Percentiles rank a stretch among this genome's conserved stretches.
Conservation (phyloP, 2,888 invertebrate species). For the Trichogramma dendrolimi region DNA sequence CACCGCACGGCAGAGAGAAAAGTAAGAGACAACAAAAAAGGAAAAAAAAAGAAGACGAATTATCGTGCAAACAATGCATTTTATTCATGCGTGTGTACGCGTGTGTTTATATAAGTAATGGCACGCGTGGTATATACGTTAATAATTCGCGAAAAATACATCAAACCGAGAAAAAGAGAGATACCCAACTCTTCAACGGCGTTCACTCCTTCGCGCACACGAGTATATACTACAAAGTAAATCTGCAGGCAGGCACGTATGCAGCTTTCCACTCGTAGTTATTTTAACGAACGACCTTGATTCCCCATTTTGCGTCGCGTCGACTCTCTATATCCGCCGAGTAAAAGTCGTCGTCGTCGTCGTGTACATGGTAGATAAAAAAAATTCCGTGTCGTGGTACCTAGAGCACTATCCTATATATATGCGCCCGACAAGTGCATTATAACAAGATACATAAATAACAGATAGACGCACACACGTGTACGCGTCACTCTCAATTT, state of each 20-base stretch:
- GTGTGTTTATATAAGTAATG: no score
- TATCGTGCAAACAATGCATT: no score
- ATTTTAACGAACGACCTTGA: constrained; percentile 15
- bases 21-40: no score
- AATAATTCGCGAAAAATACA: no score
- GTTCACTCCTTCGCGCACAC: background rate
- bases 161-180: no score
- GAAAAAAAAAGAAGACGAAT: no score
- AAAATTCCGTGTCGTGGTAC: background rate
- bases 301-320: background rate
- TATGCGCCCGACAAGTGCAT: background rate
- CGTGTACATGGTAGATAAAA: background rate
- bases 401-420: constrained; percentile 9
- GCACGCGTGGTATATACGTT: no score
- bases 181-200: no score
- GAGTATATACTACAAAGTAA: background rate
- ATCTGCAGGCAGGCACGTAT: background rate
- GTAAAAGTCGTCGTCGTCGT: background rate
- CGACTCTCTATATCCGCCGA: background rate
- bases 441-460: background rate
- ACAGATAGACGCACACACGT: background rate
- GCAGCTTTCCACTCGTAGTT: constrained; percentile 8
- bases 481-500: constrained; percentile 14
- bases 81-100: no score
- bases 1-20: no score